Conservation (phyloP, 2,797 vertebrate genomes). For the Sus cebifrons region DNA sequence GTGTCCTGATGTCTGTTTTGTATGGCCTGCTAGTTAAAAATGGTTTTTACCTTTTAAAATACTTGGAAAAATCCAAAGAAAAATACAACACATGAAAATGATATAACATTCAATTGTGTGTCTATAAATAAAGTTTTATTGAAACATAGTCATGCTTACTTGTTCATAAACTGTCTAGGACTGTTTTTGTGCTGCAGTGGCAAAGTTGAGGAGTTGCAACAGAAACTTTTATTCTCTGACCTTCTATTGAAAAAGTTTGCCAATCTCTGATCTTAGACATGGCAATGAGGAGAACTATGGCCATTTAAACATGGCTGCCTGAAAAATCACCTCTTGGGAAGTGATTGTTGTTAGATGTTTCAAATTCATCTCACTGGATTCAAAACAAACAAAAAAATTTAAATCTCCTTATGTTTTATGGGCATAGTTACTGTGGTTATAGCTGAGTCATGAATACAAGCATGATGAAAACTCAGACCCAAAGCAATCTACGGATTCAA, state of each 20-base stretch:
- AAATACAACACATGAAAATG: neutral
- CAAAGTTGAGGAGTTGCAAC: neutral
- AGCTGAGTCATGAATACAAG: neutral
- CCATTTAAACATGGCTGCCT: constrained; percentile 8
- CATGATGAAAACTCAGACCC: neutral
- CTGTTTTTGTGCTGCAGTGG: neutral
- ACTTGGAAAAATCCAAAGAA: neutral
- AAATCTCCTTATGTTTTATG: neutral
- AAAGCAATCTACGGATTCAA: no score
- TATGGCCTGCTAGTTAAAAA: neutral
- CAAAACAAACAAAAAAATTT: neutral
- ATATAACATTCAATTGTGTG: constrained; percentile 39
- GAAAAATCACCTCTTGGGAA: neutral
- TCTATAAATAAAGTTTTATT: constrained; percentile 59
- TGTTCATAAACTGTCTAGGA: neutral
- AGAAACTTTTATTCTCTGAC: neutral
- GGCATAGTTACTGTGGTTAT: neutral
- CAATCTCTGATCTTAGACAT: neutral
- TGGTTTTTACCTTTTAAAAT: constrained; percentile 52
- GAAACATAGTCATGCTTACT: neutral
- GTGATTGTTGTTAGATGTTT: constrained; percentile 31
- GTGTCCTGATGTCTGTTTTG: constrained; percentile 15
- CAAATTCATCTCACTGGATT: neutral
- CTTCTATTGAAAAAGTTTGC: neutral
- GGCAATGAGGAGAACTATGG: neutral